These are phyloP conservation scores for Dysmachus trigonus DNA, from an alignment of 2,888 invertebrate genomes.

Conservation along the genomic window DNA sequence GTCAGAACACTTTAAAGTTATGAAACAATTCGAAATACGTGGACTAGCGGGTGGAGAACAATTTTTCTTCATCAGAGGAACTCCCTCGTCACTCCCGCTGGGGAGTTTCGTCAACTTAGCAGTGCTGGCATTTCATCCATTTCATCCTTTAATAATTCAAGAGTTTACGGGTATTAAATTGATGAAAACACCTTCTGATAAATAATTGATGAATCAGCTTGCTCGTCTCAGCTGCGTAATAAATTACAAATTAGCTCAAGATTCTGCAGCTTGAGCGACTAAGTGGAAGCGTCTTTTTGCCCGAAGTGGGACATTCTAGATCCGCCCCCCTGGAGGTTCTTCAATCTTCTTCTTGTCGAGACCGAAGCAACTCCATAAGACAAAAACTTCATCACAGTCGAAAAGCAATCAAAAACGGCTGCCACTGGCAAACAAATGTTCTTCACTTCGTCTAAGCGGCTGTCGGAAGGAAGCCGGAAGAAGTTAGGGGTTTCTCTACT, in stretches of 20 bases:
- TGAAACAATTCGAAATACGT: background rate
- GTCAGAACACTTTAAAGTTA: background rate
- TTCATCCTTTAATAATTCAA: background rate
- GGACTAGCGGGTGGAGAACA: background rate
- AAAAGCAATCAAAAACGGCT: background rate
- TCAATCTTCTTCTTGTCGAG: background rate
- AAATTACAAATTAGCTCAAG: background rate
- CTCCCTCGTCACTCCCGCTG: background rate
- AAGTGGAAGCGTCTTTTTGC: background rate
- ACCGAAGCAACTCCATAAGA: background rate
- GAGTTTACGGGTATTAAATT: background rate
- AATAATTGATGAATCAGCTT: background rate
- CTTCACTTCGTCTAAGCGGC: background rate
- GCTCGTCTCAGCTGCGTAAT: background rate
- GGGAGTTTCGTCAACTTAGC: background rate
- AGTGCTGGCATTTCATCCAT: background rate
- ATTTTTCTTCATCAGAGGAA: background rate
- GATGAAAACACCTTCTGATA: background rate
- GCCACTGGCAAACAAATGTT: background rate
- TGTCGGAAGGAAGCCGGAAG: background rate
- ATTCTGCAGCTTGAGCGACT: background rate
- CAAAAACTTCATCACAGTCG: background rate
- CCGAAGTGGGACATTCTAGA: background rate
- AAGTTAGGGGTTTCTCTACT: background rate
- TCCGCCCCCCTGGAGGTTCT: background rate